phyloP scores from a whole-genome alignment of 2,888 invertebrate genomes.

The Drosophila maculinotata region DNA sequence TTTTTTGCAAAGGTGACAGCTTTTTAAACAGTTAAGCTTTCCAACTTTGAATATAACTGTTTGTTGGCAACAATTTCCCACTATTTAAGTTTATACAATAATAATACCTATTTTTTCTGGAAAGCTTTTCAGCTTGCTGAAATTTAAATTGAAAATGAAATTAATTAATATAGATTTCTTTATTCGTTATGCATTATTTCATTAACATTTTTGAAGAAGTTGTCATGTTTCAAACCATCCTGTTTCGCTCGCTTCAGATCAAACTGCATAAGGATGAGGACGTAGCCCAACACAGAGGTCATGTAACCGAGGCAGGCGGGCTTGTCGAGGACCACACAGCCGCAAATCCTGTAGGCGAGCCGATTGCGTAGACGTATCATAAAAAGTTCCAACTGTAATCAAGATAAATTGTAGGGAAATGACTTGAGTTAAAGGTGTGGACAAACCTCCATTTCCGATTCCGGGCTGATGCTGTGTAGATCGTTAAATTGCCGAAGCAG shows the following conservation, averaged over 20 bases:
- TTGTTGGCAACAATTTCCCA: not conserved
- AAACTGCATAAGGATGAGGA: slow-evolving; percentile 69
- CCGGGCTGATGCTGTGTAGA: slow-evolving; percentile 5
- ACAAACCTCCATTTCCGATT: slow-evolving; percentile 51
- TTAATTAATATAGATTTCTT: too few species aligned
- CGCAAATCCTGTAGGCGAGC: slow-evolving; percentile 49
- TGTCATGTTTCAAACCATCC: not conserved
- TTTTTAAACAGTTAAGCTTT: not conserved
- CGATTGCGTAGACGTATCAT: slow-evolving; percentile 32
- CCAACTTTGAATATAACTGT: too few species aligned
- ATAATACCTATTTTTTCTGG: too few species aligned
- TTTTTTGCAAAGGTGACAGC: not conserved
- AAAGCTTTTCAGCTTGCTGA: too few species aligned
- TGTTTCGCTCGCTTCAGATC: slow-evolving; percentile 38
- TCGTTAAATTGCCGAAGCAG: slow-evolving; percentile 53
- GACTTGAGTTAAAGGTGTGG: not conserved
- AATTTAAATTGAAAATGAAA: too few species aligned
- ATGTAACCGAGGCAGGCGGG: slow-evolving; percentile 51
- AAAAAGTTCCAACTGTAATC: slow-evolving; percentile 51
- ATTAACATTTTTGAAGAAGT: not conserved
- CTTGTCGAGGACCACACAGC: slow-evolving; percentile 48
- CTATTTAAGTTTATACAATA: slow-evolving; percentile 4
- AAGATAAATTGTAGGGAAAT: not conserved
- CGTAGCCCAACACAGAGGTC: slow-evolving; percentile 42
- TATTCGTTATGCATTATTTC: not conserved